These are phyloP conservation scores for Orchestia grillus DNA, from an alignment of 1,140 invertebrate genomes.

Conservation along the genomic window DNA sequence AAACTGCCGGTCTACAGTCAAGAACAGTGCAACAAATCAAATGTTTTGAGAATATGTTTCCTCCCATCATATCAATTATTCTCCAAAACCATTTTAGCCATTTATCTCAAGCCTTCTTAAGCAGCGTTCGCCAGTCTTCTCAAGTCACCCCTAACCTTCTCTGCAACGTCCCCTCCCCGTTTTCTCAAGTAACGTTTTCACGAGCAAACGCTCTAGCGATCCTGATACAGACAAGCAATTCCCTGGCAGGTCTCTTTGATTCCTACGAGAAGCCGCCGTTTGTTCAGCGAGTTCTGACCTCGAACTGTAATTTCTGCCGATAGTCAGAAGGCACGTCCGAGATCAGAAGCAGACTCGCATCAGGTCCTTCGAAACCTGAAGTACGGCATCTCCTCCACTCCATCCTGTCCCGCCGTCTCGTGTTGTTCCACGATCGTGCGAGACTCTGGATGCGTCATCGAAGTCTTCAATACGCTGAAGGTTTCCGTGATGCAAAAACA, in stretches of 20 bases:
- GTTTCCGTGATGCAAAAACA: background rate
- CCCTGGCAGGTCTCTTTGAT: background rate
- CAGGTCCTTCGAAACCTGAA: background rate
- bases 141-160: no score
- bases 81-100: no score
- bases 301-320: background rate
- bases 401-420: background rate
- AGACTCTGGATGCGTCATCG: background rate
- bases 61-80: no score
- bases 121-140: no score
- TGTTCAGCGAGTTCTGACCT: background rate
- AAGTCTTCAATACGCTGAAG: background rate
- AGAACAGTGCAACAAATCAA: no score
- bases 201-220: background rate
- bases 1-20: no score
- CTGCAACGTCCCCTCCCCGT: no score
- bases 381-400: no score
- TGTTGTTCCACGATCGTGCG: background rate
- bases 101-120: no score
- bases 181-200: background rate
- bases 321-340: background rate
- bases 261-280: background rate
- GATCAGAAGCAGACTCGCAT: background rate
- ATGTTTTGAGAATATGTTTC: no score
- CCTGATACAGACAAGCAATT: background rate